These are phyloP conservation scores for Anthrax anthrax DNA, from an alignment of 2,888 invertebrate genomes.

Conservation along the genomic window DNA sequence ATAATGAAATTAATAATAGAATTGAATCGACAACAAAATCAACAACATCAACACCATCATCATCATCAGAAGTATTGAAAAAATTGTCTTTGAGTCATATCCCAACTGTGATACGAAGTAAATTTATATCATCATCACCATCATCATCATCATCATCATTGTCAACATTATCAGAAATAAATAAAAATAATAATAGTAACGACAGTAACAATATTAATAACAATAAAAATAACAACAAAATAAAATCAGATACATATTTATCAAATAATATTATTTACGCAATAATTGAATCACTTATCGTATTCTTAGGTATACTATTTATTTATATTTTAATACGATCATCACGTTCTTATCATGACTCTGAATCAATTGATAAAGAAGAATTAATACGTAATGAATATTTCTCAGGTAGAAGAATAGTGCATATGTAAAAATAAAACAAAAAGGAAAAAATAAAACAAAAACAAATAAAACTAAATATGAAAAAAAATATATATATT, in stretches of 20 bases:
- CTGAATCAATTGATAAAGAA: background rate
- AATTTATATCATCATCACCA: background rate
- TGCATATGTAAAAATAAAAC: background rate
- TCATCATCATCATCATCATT: too few species aligned
- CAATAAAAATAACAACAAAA: background rate
- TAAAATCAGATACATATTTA: background rate
- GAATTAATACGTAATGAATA: background rate
- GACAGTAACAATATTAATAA: too few species aligned
- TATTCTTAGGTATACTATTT: background rate
- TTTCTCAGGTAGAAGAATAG: background rate
- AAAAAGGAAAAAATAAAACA: background rate
- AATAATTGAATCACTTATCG: background rate
- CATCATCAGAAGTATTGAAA: background rate
- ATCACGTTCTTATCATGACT: background rate
- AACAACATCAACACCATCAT: background rate
- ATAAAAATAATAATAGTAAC: too few species aligned
- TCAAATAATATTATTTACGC: background rate
- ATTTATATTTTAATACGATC: background rate
- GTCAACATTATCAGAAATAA: background rate
- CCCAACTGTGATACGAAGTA: background rate
- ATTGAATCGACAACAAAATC: background rate
- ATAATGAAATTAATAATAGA: background rate
- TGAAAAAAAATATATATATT: too few species aligned
- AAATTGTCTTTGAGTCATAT: background rate
- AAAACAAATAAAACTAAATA: too few species aligned